Percentiles rank a stretch among this genome's conserved stretches.
phyloP scores from a whole-genome alignment of 2,888 invertebrate species.

The Drosophila barbarae region DNA sequence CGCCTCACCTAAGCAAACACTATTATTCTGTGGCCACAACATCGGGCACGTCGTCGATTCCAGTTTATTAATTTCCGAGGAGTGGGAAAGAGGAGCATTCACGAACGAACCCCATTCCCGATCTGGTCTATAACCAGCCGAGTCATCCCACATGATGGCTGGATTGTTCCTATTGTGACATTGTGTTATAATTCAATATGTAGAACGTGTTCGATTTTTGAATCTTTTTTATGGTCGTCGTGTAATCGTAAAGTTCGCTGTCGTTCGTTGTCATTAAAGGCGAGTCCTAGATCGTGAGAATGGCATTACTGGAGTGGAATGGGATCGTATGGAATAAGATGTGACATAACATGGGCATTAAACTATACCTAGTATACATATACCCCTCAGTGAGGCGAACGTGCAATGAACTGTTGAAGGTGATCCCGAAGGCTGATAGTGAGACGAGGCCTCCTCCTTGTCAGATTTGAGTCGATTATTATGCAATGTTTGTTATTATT shows the following conservation, averaged over 20 bases:
- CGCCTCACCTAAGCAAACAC: constrained; percentile 22
- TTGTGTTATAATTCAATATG: constrained; percentile 45
- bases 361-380: constrained; percentile 32
- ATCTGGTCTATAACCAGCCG: constrained; percentile 11
- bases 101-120: constrained; percentile 24
- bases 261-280: constrained; percentile 35
- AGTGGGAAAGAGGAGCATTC: constrained; percentile 13
- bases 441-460: constrained; percentile 31
- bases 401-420: constrained; percentile 47
- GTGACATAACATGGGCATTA: constrained; percentile 42
- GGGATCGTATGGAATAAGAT: constrained; percentile 12
- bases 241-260: constrained; percentile 40
- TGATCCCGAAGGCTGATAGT: constrained; percentile 42
- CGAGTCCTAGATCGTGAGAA: constrained; percentile 39
- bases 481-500: constrained; percentile 44
- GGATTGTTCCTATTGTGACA: constrained; percentile 37
- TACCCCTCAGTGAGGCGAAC: neutral
- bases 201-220: constrained; percentile 45
- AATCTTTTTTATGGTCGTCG: constrained; percentile 30
- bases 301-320: constrained; percentile 26
- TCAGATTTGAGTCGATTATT: constrained; percentile 42
- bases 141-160: constrained; percentile 37
- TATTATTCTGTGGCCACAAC: constrained; percentile 6
- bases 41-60: constrained; percentile 30
- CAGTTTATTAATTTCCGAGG: constrained; percentile 40